A percentile compares a stretch with the other conserved stretches of the same genome.
Conservation (phyloP, 2,888 invertebrate genomes). For the Serrognathus titanus region DNA sequence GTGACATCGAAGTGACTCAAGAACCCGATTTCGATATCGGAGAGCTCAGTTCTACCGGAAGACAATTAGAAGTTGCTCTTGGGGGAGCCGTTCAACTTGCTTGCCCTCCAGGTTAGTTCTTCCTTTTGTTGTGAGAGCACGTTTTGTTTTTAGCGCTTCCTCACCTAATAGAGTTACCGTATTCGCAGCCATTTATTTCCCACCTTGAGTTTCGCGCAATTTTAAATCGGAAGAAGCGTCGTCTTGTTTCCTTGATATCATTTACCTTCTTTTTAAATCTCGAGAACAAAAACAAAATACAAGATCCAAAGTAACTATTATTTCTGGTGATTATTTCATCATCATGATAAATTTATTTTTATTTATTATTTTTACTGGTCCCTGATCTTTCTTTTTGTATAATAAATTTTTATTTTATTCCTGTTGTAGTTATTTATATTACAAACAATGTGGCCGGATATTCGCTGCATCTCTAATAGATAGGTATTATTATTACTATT, state of each 20-base stretch:
- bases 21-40: conserved; percentile 54
- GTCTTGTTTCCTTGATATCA: conserved; percentile 7
- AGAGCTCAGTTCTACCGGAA: conserved; percentile 58
- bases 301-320: too few relatives aligned
- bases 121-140: conserved; percentile 13
- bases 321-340: too few relatives aligned
- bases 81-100: conserved; percentile 85
- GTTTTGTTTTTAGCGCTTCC: conserved; percentile 14
- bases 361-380: too few relatives aligned
- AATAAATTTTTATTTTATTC: too few relatives aligned
- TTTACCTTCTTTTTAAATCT: conserved; percentile 6
- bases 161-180: conserved; percentile 12
- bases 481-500: too few relatives aligned
- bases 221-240: too few relatives aligned
- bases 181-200: conserved; percentile 16
- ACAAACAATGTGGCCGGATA: too few relatives aligned
- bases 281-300: neutral
- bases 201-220: conserved; percentile 3
- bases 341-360: too few relatives aligned
- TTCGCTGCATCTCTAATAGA: too few relatives aligned
- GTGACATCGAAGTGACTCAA: conserved; percentile 55
- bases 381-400: too few relatives aligned
- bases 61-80: conserved; percentile 77
- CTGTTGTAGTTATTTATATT: too few relatives aligned
- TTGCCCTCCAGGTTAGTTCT: conserved; percentile 68